Evolutionary conservation across 2,888 invertebrate genomes (phyloP), one percentile per base, ranked within the genome.

Genomic region (Lapara coniferarum): DNA sequence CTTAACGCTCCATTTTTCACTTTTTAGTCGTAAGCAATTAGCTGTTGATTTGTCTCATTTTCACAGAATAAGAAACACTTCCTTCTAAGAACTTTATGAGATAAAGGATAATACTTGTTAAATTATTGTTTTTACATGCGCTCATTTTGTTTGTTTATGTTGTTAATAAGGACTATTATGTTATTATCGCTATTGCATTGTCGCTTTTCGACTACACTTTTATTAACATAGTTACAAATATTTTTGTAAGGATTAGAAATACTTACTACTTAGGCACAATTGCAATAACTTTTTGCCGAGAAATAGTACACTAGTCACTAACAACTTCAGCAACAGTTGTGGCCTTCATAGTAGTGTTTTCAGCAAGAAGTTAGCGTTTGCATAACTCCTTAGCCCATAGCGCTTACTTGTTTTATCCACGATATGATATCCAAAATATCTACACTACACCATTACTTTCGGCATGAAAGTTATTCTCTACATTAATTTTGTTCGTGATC

Each of bases 1-100:
- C 75, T 80, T 77, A 49, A 76, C 77, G 74, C 77, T 77, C 72
- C 71, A 52, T 69, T 72, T 77, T 73, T 77, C 73, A 66, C 59
- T 51, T 68, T 72, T 69, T 53, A 68, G 59, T 25, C 70, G 66
- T 46, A 71, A 67, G 53, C 68, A 56, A 58, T 63, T 63, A 72
- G 67, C 1, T 66, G 13, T 49, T 19, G 46, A 19, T 59, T 59
- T 59, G 44, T 59, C 44, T 16, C 46, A n/a, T 63, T 13, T 63
- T 63, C 13, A 19, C 13, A 63, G 63, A 46, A 49, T 63, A 49
- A 59, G 58, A 59, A 63, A 63, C 63, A 63, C 63, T 63, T 63
- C 63, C 63, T 63, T 63, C 63, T 63, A 49, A 49, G 63, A 63
- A 49, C 19, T 63, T 49, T 63, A 63, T 25, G 49, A 46, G 63